Evolutionary conservation across 2,888 invertebrate species (phyloP).

Genomic region (Eudemis profundana): DNA sequence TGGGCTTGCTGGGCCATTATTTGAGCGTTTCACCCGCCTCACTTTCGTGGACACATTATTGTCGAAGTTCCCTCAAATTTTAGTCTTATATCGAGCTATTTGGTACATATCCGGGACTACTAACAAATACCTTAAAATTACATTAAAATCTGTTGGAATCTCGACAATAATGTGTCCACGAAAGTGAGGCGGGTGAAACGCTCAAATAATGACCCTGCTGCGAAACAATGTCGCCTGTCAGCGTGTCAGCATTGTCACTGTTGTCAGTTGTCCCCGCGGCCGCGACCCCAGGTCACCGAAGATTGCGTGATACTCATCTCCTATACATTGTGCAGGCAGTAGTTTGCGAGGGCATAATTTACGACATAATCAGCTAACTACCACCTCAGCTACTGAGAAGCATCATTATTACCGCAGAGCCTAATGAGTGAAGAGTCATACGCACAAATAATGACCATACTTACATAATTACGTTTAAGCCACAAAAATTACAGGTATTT

Average conservation of each 20-base stretch:
- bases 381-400: constrained; percentile 10
- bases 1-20: no score
- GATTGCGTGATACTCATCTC: constrained; percentile 25
- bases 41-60: no score
- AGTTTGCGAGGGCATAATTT: constrained; percentile 26
- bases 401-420: constrained; percentile 27
- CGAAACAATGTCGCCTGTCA: constrained; percentile 16
- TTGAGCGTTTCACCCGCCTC: no score
- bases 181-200: background rate
- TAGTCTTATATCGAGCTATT: no score
- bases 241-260: constrained; percentile 18
- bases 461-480: constrained; percentile 19
- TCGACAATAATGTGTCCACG: background rate
- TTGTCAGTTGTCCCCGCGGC: constrained; percentile 20
- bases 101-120: no score
- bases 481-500: constrained; percentile 2
- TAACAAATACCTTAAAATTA: no score
- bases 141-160: no score
- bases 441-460: constrained; percentile 9
- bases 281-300: constrained; percentile 19
- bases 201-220: no score
- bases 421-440: constrained; percentile 19
- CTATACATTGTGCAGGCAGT: constrained; percentile 21
- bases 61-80: no score
- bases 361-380: constrained; percentile 26